These are phyloP conservation scores for Hemicrepidius hirtus DNA, from an alignment of 2,888 invertebrate species.

Conservation along the genomic window DNA sequence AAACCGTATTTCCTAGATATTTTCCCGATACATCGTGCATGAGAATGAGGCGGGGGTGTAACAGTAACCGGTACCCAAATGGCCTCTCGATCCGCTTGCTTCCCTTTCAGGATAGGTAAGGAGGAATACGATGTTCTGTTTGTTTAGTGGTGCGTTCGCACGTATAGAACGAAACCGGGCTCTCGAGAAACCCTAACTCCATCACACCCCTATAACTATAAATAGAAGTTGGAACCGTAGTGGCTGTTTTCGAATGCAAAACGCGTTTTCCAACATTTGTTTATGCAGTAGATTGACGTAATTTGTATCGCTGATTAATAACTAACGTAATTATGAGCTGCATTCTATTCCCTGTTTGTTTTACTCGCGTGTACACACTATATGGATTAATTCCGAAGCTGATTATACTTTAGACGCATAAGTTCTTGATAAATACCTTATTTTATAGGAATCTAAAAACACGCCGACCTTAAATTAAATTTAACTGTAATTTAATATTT, in stretches of 20 bases:
- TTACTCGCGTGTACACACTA: not conserved
- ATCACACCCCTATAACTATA: constrained; percentile 40
- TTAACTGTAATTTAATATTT: too few relatives aligned
- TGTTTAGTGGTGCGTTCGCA: constrained; percentile 44
- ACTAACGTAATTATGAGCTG: constrained; percentile 25
- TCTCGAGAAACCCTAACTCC: constrained; percentile 33
- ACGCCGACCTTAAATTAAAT: too few relatives aligned
- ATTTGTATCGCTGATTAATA: constrained; percentile 43
- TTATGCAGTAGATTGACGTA: constrained; percentile 35
- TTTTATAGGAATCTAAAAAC: too few relatives aligned
- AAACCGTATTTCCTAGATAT: constrained; percentile 24
- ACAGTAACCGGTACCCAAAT: constrained; percentile 37
- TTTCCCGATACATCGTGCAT: constrained; percentile 31
- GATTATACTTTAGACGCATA: not conserved
- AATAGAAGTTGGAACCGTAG: constrained; percentile 30
- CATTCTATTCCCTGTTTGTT: not conserved
- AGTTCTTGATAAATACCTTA: too few relatives aligned
- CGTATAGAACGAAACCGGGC: constrained; percentile 38
- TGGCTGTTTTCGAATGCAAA: constrained; percentile 31
- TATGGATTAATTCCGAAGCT: not conserved
- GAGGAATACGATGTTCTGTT: constrained; percentile 41
- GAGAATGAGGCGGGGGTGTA: constrained; percentile 20
- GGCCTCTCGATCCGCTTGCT: constrained; percentile 35
- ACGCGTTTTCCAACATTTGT: constrained; percentile 38
- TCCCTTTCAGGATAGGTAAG: constrained; percentile 36